phyloP scores from a whole-genome alignment of 2,888 invertebrate genomes.

The Seira ritae region DNA sequence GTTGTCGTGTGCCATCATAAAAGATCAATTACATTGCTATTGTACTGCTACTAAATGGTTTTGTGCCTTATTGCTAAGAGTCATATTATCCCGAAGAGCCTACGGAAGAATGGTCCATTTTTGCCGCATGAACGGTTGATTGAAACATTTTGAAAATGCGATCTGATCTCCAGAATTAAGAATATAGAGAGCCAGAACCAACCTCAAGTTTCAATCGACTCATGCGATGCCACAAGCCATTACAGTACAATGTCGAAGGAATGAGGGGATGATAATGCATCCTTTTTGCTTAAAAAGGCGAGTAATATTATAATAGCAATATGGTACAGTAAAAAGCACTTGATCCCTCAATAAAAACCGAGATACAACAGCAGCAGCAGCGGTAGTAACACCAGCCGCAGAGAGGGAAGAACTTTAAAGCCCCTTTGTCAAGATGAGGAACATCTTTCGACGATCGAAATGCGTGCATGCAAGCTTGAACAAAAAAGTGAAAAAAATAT shows the following conservation, averaged over 20 bases:
- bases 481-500: no score
- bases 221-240: conserved; percentile 27
- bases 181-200: conserved; percentile 1
- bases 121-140: conserved; percentile 34
- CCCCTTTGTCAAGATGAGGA: no score
- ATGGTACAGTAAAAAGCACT: no score
- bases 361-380: no score
- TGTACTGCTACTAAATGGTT: not conserved
- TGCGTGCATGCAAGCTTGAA: no score
- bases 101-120: not conserved
- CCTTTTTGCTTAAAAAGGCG: not conserved
- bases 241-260: not conserved
- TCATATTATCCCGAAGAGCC: not conserved
- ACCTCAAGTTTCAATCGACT: conserved; percentile 28
- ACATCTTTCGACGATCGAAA: no score
- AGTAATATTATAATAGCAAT: not conserved
- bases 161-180: no score
- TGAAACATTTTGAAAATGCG: conserved; percentile 25
- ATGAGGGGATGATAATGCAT: conserved; percentile 1
- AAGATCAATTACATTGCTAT: not conserved
- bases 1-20: no score
- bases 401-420: no score
- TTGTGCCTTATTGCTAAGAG: not conserved
- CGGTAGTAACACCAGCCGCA: no score
- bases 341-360: no score